Base-by-base conservation (phyloP, 1,140 invertebrate genomes). In the Trichogramma pretiosum region DNA sequence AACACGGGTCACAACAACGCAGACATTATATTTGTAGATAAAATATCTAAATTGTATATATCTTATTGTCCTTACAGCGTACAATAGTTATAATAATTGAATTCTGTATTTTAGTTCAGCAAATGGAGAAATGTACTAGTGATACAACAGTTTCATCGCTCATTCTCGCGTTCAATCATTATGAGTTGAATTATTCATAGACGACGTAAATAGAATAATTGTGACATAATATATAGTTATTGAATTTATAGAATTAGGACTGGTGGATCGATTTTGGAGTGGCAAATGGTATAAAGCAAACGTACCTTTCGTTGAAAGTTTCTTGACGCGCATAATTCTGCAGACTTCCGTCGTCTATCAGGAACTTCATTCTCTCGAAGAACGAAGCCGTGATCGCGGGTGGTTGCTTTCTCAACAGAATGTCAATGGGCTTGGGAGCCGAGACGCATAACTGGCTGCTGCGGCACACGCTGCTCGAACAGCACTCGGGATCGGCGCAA, bases 401-500 rank as follows among this genome's bases (percentile, higher is more conserved):
- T 1, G 93, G 89, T 62, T 97, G 92, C 72, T 95, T 95, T 35
- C 92, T 72, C 5, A 97, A 73, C 1, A 98, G 76, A 44, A 96
- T 93, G 64, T 94, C 92, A 46, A 92, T 90, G 1, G 93, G 93
- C 61, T 95, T 93, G 3, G 89, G 88, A 1, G 91, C 86, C 0
- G 88, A 88, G 1, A 93, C 83, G 67, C 93, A 98, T 17, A 93
- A 80, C 56, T 90, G 83, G 59, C 85, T 90, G 35, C 80, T 83
- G 52, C 82, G 79, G 68, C 95, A 99, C 2, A 80, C 74, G 24
- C 81, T 70, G 62, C 80, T 84, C 35, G 80, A 77, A 69, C 93
- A 97, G 70, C 96, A 99, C 74, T 98, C 95, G 1, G 93, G 91
- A 74, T 99, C 96, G 64, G 94, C 88, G 65, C 96, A 99, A 71